Base-by-base conservation (phyloP, 2,797 vertebrate genomes). In the Notoglanidium macrostoma region DNA sequence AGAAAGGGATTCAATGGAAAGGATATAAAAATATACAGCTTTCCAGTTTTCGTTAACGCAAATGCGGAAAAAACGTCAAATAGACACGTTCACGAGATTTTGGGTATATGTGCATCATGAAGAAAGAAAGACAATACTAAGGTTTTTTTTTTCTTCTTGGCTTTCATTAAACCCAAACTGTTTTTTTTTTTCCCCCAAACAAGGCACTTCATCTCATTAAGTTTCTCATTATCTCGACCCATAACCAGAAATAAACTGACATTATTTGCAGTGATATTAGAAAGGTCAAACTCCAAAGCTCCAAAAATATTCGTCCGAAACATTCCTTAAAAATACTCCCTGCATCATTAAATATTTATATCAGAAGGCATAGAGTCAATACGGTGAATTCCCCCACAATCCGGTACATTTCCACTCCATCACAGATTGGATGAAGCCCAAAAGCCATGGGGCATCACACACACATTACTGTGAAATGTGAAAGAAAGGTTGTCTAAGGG, bases 151-250 rank as follows among this genome's bases (percentile, higher is more conserved):
- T 57, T 44, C 11, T 79, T 79, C 2, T 44, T 61, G 17, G 1
- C 11, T 44, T 61, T 81, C 57, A 63, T 63, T 46, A 46, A 35
- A 61, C 40, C 17, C 11, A 63, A 17, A 8, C 32, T 14, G 40
- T 61, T 40, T 23, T 35, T 59, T 2, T 9, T 14, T 14, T 2
- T n/a, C 8, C 9, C 15, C 4, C 29, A 65, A 67, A 65, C 40
- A 67, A 67, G 61, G 80, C 59, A 82, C 80, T 82, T 82, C 19
- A 82, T 49, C 9, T n/a, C 3, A 59, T 46, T 19, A 74, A 49
- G 10, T 11, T 63, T 63, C 26, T 21, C 23, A 63, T 81, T 59
- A 9, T 61, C 32, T 35, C 6, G 5, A 81, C 46, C 6, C 26
- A 21, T 55, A 82, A 21, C 61, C 15, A 49, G n/a, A 29, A 65